Evolutionary conservation across 1,140 invertebrate genomes (phyloP).

Genomic region (Bombus affinis): DNA sequence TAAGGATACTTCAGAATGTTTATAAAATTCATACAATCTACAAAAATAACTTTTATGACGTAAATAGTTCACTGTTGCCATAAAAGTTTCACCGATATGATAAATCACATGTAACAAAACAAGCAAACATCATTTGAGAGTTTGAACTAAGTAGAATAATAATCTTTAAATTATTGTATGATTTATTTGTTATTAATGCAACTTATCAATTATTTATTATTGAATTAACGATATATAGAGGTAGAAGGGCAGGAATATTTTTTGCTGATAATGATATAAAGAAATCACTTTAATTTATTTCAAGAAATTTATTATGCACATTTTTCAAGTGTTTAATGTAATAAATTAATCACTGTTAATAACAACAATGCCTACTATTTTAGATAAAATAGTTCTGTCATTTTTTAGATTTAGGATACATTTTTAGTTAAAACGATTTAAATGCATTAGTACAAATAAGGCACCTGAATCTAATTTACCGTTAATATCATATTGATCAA

Average conservation of each 20-base stretch:
- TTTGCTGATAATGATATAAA: constrained; percentile 1
- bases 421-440: constrained; percentile 43
- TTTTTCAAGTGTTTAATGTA: constrained; percentile 48
- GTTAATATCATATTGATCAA: constrained; percentile 40
- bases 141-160: neutral
- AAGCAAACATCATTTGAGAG: neutral
- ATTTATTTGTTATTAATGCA: neutral
- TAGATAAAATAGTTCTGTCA: constrained; percentile 50
- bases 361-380: constrained; percentile 51
- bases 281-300: neutral
- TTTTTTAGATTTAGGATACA: constrained; percentile 31
- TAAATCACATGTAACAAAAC: neutral
- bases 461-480: constrained; percentile 24
- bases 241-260: constrained; percentile 9
- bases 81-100: neutral
- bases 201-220: neutral
- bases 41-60: too few relatives aligned
- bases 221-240: neutral
- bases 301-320: constrained; percentile 61
- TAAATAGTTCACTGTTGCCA: too few relatives aligned
- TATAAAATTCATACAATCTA: too few relatives aligned
- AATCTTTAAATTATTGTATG: neutral
- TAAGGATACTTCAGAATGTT: too few relatives aligned
- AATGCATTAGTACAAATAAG: constrained; percentile 56
- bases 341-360: constrained; percentile 63